Conservation (phyloP, 2,888 invertebrate genomes). For the Nomada fucata region DNA sequence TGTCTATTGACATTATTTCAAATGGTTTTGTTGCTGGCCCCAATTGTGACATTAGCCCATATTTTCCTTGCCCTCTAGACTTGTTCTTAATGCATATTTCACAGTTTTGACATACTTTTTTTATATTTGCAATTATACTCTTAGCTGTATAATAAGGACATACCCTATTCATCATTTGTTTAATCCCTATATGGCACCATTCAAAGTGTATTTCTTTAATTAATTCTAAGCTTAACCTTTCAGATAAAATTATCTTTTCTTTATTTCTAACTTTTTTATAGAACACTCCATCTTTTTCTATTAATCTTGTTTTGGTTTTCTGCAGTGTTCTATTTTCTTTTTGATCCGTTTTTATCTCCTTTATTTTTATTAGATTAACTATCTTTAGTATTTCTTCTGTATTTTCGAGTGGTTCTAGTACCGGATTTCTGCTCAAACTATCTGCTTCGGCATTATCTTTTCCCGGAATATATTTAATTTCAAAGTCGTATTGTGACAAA, state of each 20-base stretch:
- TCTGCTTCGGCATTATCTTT: slow-evolving; percentile 66
- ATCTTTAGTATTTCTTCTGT: slow-evolving; percentile 56
- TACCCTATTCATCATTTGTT: slow-evolving; percentile 5
- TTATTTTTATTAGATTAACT: slow-evolving; percentile 57
- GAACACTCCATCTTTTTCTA: slow-evolving; percentile 25
- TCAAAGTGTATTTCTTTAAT: slow-evolving; percentile 25
- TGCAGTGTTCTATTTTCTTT: slow-evolving; percentile 39
- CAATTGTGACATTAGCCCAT: slow-evolving; percentile 25
- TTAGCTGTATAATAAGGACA: background rate
- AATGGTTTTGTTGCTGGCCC: background rate
- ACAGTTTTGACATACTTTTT: slow-evolving; percentile 17
- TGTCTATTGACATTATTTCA: slow-evolving; percentile 35
- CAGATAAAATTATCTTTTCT: slow-evolving; percentile 32
- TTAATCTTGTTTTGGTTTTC: slow-evolving; percentile 28
- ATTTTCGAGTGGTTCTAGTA: slow-evolving; percentile 46
- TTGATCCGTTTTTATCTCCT: slow-evolving; percentile 62
- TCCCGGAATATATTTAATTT: slow-evolving; percentile 59
- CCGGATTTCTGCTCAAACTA: slow-evolving; percentile 25
- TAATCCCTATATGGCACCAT: slow-evolving; percentile 12
- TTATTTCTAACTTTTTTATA: slow-evolving; percentile 31
- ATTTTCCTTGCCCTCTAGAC: slow-evolving; percentile 24
- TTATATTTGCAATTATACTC: slow-evolving; percentile 23
- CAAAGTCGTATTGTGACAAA: background rate
- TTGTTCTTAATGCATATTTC: slow-evolving; percentile 2
- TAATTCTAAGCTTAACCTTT: slow-evolving; percentile 24